Conservation (phyloP, 2,888 invertebrate genomes). For the Tetranychus piercei region DNA sequence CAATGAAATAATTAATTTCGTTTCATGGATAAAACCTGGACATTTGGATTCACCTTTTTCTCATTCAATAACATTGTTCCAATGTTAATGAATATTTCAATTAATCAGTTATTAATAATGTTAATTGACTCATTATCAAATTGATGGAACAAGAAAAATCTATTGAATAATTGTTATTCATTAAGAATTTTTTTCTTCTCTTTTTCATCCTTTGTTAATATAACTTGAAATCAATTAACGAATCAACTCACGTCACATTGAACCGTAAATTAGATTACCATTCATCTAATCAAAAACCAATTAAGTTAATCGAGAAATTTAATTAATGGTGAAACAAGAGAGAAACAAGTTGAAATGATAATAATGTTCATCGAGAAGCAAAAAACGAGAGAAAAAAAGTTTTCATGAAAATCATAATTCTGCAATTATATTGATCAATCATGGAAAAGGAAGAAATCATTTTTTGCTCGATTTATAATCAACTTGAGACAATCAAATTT, state of each 20-base stretch:
- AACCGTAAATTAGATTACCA: background rate
- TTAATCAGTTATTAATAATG: background rate
- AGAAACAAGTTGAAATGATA: background rate
- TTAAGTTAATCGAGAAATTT: background rate
- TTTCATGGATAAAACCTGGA: background rate
- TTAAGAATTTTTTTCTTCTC: background rate
- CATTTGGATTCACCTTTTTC: background rate
- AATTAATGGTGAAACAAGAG: background rate
- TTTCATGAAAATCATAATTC: background rate
- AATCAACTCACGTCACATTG: background rate
- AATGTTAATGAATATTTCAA: background rate
- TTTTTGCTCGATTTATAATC: too few species aligned
- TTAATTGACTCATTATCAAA: background rate
- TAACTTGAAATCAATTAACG: background rate
- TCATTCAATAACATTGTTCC: background rate
- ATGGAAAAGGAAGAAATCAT: too few species aligned
- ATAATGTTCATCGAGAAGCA: background rate
- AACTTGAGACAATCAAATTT: too few species aligned
- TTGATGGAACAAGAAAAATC: background rate
- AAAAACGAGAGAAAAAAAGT: background rate
- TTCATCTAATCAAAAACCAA: slow-evolving; percentile 1
- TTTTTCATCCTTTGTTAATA: background rate
- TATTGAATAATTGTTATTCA: background rate
- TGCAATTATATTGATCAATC: background rate
- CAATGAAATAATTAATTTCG: background rate